Evolutionary conservation across 2,113 vertebrate species (phyloP), one percentile per base, ranked within the genome.

Genomic region (Mystacornis crossleyi): DNA sequence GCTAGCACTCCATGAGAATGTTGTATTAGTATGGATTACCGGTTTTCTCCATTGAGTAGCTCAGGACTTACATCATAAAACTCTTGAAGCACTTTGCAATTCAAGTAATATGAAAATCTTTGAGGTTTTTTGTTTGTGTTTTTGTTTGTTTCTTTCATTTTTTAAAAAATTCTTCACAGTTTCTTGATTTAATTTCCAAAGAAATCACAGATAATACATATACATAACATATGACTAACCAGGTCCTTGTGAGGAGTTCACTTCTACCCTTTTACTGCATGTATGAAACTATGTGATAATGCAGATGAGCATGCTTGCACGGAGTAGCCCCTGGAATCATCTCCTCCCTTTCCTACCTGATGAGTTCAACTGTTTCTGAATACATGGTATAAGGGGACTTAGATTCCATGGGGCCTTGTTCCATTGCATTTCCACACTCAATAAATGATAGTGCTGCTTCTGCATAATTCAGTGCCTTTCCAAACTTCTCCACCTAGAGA

Each of bases 311-410:
- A 12, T 55, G 61, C 80, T 91, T 94, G 51, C 43, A 90, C 7
- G 34, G 51, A 82, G 47, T 50, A 95, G 85, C 43, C 23, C 45
- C 34, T 62, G 21, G 36, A 12, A 33, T 70, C 48, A 65, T 50
- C 33, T 74, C 31, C 29, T 74, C 86, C 66, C 73, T 28, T 33
- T 81, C 96, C 89, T 98, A 99, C 99, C 99, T 99, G 96, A 99
- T 99, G 43, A 99, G 99, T 96, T 99, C 99, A 91, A 99, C 99
- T 9, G 99, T 99, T 98, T 99, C 99, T 8, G 99, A 99, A 92
- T 99, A 99, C 99, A 99, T 99, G 34, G 99, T 98, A 16, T 99
- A 99, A 12, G 99, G 99, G 84, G 99, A 99, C 90, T 99, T 99
- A 42, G 99, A 99, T 95, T 99, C 99, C 73, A 99, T 98, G 3